Evolutionary conservation across 2,113 vertebrate genomes (phyloP).

Genomic region (Myanophis thanlyinensis): DNA sequence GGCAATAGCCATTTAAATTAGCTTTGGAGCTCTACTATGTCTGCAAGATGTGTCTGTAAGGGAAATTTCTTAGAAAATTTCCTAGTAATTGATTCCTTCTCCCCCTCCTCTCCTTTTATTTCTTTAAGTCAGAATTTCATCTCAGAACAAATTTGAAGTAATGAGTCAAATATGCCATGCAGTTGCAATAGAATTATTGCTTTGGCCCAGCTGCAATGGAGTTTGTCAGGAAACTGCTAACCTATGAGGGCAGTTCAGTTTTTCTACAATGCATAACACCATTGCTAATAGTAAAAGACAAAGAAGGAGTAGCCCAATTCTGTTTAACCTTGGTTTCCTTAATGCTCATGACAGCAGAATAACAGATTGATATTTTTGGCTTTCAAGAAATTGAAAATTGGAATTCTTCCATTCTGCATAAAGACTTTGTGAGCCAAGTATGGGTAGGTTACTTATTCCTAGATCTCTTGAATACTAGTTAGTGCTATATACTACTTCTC

Average conservation of each 20-base stretch:
- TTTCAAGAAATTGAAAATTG: background rate
- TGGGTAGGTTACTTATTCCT: background rate
- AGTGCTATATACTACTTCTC: fast-evolving
- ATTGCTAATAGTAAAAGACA: background rate
- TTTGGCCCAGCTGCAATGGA: background rate
- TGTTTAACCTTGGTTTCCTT: background rate
- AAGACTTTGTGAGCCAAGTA: background rate
- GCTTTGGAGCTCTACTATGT: background rate
- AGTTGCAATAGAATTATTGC: background rate
- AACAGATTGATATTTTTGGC: background rate
- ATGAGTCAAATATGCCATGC: background rate
- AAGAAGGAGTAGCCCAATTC: background rate
- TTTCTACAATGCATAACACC: background rate
- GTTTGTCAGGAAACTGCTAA: background rate
- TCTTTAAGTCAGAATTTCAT: background rate
- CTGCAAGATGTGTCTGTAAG: background rate
- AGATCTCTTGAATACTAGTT: background rate
- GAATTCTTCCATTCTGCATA: background rate
- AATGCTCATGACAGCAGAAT: background rate
- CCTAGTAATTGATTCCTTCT: background rate
- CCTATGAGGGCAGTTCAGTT: background rate
- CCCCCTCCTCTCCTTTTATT: background rate
- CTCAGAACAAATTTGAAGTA: background rate
- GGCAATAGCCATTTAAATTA: background rate
- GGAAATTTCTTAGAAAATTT: background rate